phyloP scores from a whole-genome alignment of 2,113 vertebrate genomes.

The Cochlearius cochlearius region DNA sequence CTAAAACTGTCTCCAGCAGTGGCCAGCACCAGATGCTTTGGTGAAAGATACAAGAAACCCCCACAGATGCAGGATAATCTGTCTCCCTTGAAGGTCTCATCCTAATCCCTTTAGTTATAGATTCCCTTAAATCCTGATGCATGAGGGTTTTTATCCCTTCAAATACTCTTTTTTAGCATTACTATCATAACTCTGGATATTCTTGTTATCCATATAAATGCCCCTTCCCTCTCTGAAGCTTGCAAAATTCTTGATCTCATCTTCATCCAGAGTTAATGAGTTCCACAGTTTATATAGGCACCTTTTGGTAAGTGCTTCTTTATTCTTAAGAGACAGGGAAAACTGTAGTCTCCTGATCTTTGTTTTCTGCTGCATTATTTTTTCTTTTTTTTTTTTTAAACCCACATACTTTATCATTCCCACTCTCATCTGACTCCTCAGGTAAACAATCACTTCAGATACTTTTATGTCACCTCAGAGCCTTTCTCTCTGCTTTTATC shows the following conservation, averaged over 20 bases:
- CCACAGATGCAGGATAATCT: constrained; percentile 33
- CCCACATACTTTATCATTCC: neutral
- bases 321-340: neutral
- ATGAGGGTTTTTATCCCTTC: constrained; percentile 2
- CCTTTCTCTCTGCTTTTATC: neutral
- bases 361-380: neutral
- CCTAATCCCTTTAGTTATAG: constrained; percentile 52
- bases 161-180: constrained; percentile 52
- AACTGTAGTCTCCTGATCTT: neutral
- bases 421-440: neutral
- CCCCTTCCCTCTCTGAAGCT: neutral
- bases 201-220: constrained; percentile 48
- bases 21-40: neutral
- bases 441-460: neutral
- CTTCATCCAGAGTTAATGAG: neutral
- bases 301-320: neutral
- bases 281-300: neutral
- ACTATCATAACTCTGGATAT: constrained; percentile 45
- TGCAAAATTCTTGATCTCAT: neutral
- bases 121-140: constrained; percentile 40
- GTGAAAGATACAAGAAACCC: neutral
- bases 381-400: neutral
- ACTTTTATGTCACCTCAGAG: neutral
- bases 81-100: constrained; percentile 17
- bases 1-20: neutral